These are phyloP conservation scores for Lithodes maja DNA, from an alignment of 2,888 invertebrate species.

Conservation along the genomic window DNA sequence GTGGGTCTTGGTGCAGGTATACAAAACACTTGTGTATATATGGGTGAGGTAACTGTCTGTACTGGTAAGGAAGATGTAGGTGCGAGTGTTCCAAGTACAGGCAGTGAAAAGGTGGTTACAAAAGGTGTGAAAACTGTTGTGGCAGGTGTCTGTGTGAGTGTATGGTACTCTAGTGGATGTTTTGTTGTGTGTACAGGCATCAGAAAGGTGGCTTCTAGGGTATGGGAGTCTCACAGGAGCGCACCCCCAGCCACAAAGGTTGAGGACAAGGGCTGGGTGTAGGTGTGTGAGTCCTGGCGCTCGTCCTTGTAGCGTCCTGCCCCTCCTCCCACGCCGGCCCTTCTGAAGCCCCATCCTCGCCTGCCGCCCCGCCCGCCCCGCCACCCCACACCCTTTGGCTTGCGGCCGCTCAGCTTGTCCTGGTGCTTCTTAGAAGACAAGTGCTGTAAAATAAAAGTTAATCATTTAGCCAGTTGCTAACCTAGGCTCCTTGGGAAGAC, in stretches of 20 bases:
- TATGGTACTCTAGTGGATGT: no score
- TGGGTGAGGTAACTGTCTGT: no score
- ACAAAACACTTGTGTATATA: no score
- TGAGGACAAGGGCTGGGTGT: constrained; percentile 55
- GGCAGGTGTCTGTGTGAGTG: no score
- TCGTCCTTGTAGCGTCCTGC: not conserved
- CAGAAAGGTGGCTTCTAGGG: not conserved
- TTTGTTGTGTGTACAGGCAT: no score
- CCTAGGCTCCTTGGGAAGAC: no score
- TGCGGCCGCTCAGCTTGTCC: constrained; percentile 58
- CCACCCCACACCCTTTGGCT: constrained; percentile 30
- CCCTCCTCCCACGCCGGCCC: constrained; percentile 14
- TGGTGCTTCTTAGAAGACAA: constrained; percentile 54
- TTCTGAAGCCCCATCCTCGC: constrained; percentile 45
- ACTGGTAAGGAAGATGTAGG: no score
- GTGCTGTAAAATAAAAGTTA: constrained; percentile 35
- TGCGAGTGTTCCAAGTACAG: no score
- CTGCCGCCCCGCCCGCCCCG: constrained; percentile 32
- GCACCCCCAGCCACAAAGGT: constrained; percentile 59
- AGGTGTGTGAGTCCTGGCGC: constrained; percentile 42
- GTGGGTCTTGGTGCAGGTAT: no score
- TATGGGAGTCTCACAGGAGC: constrained; percentile 37
- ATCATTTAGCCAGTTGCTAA: no score
- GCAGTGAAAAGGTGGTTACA: no score
- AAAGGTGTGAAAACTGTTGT: no score